phyloP scores from a whole-genome alignment of 2,113 vertebrate species.

The Cairina moschata region DNA sequence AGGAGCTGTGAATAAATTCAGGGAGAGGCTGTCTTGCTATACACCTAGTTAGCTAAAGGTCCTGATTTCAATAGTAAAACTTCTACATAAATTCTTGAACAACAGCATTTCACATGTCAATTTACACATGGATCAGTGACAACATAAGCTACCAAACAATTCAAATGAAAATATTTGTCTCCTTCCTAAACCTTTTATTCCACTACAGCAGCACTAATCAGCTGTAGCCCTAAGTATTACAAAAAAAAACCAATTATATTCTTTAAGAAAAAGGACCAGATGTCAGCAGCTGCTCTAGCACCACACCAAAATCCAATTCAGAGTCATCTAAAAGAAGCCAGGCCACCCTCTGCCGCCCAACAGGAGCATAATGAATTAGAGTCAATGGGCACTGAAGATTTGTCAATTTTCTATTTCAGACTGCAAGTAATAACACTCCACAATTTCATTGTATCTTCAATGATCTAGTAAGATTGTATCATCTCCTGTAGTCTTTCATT shows the following conservation, averaged over 20 bases:
- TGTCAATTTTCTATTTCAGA: conserved; percentile 5
- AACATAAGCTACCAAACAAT: not conserved
- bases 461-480: not conserved
- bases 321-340: not conserved
- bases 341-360: not conserved
- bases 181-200: not conserved
- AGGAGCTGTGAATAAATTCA: rapidly evolving
- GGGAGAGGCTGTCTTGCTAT: rapidly evolving
- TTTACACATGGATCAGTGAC: not conserved
- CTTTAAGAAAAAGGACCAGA: not conserved
- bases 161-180: not conserved
- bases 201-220: not conserved
- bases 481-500: not conserved
- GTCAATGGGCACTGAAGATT: not conserved
- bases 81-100: not conserved
- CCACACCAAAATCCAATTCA: not conserved
- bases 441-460: not conserved
- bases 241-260: not conserved
- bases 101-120: not conserved
- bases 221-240: not conserved
- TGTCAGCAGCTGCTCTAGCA: not conserved
- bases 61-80: not conserved
- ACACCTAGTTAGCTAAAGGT: too few relatives aligned
- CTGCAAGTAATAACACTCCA: not conserved
- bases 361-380: not conserved